Percentiles rank a stretch among this genome's conserved stretches.
These are phyloP conservation scores for Thecocarcelia acutangulata DNA, from an alignment of 2,888 invertebrate species.

Conservation along the genomic window DNA sequence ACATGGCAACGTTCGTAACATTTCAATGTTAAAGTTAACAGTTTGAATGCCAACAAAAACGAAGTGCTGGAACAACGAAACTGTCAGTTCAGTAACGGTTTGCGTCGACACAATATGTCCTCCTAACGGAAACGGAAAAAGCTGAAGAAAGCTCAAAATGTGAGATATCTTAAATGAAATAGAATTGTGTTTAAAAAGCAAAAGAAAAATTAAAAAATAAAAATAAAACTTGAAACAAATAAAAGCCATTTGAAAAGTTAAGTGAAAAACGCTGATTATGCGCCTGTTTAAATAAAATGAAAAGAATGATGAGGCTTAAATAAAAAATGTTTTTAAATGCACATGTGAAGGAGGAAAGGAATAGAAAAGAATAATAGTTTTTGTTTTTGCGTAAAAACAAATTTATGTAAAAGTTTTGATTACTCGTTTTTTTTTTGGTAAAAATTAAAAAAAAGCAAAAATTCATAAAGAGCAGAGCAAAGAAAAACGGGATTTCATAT, in stretches of 20 bases:
- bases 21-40: constrained; percentile 6
- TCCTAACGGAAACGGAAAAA: constrained; percentile 39
- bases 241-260: constrained; percentile 12
- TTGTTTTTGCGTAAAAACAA: no score
- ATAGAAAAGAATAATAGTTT: not conserved
- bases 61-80: constrained; percentile 51
- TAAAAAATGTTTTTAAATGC: no score
- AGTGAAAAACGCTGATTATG: constrained; percentile 44
- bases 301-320: constrained; percentile 32
- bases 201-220: not conserved
- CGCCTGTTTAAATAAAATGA: constrained; percentile 54
- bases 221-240: constrained; percentile 13
- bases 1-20: constrained; percentile 26
- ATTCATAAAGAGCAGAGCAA: not conserved
- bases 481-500: not conserved
- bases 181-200: constrained; percentile 2
- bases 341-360: constrained; percentile 13
- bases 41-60: constrained; percentile 59
- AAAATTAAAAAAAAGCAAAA: not conserved
- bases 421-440: not conserved
- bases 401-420: no score
- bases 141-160: no score
- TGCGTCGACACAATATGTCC: constrained; percentile 39
- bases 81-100: constrained; percentile 60
- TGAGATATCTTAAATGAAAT: constrained; percentile 20